Percentiles rank a stretch among this genome's conserved stretches.
Evolutionary conservation across 2,797 vertebrate species (phyloP).

Genomic region (Anguilla megastoma): DNA sequence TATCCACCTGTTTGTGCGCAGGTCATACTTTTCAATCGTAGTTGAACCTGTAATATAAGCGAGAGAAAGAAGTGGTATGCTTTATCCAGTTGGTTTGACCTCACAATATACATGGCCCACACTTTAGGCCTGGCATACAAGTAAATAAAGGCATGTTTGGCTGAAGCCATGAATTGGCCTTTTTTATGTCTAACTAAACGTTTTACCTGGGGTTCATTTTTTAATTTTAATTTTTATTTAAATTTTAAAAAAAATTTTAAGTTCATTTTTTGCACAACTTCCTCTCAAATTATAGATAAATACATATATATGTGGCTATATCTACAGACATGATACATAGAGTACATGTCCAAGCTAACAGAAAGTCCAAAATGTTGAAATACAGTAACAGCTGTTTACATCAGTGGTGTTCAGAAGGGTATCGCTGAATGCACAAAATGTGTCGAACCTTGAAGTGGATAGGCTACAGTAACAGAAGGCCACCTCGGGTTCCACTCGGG

Average conservation of each 20-base stretch:
- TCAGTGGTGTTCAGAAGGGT: too few species aligned
- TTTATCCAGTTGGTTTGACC: neutral
- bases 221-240: too few species aligned
- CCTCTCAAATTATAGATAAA: too few species aligned
- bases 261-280: neutral
- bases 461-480: too few species aligned
- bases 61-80: neutral
- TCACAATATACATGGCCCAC: neutral
- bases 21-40: conserved; percentile 94
- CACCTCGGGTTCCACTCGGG: too few species aligned
- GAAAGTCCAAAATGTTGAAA: too few species aligned
- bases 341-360: too few species aligned
- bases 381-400: too few species aligned
- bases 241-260: too few species aligned
- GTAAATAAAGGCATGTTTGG: neutral
- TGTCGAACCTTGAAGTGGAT: too few species aligned
- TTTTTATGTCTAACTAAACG: neutral
- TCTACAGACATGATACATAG: neutral
- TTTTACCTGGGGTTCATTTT: too few species aligned
- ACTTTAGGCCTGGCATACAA: neutral
- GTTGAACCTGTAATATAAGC: conserved; percentile 79
- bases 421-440: too few species aligned
- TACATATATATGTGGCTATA: neutral
- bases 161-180: neutral
- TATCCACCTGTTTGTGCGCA: conserved; percentile 92